phyloP scores from a whole-genome alignment of 2,113 vertebrate genomes.

The Eulemur rufifrons region DNA sequence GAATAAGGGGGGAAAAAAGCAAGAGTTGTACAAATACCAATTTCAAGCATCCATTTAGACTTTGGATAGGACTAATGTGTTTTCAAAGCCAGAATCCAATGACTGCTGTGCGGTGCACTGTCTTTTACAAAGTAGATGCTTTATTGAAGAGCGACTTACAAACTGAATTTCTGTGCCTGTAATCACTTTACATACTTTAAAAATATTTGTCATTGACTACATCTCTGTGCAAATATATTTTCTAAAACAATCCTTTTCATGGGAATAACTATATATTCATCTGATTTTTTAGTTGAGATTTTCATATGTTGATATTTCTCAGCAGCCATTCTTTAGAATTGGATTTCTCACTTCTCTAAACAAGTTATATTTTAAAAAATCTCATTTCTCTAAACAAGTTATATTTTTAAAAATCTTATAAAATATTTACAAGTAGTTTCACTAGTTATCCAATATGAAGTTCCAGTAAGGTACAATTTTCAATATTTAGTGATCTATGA shows the following conservation, averaged over 20 bases:
- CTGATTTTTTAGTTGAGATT: background rate
- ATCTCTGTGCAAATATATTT: background rate
- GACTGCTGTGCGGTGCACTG: background rate
- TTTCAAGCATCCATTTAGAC: background rate
- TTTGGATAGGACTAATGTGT: background rate
- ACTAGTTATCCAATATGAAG: background rate
- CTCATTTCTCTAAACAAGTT: too few relatives aligned
- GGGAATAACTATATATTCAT: background rate
- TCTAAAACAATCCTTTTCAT: background rate
- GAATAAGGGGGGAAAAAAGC: background rate
- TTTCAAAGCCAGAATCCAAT: background rate
- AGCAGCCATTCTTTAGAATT: background rate
- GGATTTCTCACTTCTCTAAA: background rate
- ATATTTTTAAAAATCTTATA: background rate
- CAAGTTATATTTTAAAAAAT: background rate
- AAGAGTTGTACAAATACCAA: background rate
- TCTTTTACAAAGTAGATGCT: background rate
- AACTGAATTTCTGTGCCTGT: background rate
- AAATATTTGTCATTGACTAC: background rate
- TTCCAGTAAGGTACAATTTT: background rate
- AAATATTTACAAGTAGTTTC: background rate
- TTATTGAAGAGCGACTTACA: background rate
- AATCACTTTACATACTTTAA: background rate
- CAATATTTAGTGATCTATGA: background rate
- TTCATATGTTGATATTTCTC: constrained; percentile 2